Evolutionary conservation across 2,888 invertebrate species (phyloP), one percentile per base, ranked within the genome.

Genomic region (Drosophila ezoana): DNA sequence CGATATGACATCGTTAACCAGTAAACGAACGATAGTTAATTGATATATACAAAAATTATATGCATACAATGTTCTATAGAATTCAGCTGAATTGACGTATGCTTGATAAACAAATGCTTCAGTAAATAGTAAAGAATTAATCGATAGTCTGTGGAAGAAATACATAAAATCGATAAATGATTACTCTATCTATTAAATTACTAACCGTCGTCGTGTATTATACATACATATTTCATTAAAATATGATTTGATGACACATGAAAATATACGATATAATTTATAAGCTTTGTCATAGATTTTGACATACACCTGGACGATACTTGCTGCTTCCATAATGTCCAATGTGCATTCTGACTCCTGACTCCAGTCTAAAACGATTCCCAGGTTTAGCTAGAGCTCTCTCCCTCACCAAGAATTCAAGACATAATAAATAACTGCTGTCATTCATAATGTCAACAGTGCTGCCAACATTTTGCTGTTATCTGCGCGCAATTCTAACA

Each of bases 381-480:
- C 74, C 72, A 74, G 71, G 76, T 45, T 64, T 11, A 20, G 44
- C 49, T 20, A 35, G 38, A 35, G 35, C 38, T 13, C 56, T 51
- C 56, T 38, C 58, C 58, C 68, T 18, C 53, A 18, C 41, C 43
- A 43, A 48, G 54, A 54, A 71, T 56, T 16, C 77, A 76, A 85
- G 85, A 88, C 86, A 88, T 88, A 85, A 85, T 85, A 85, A 85
- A 85, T 85, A 85, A 88, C 89, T 87, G 89, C 87, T 85, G 85
- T 85, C 85, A 85, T 85, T 85, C 85, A 85, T 85, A 85, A 88
- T 85, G 85, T 85, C 85, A 85, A 85, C 85, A 88, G 89, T 86
- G 85, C 79, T 85, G 85, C 85, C 85, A 85, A 85, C 85, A 83
- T 85, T 84, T 87, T 85, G 89, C 89, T 85, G 81, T 85, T 85